Evolutionary conservation across 1,140 invertebrate species (phyloP).

Genomic region (Drosophila parvula): DNA sequence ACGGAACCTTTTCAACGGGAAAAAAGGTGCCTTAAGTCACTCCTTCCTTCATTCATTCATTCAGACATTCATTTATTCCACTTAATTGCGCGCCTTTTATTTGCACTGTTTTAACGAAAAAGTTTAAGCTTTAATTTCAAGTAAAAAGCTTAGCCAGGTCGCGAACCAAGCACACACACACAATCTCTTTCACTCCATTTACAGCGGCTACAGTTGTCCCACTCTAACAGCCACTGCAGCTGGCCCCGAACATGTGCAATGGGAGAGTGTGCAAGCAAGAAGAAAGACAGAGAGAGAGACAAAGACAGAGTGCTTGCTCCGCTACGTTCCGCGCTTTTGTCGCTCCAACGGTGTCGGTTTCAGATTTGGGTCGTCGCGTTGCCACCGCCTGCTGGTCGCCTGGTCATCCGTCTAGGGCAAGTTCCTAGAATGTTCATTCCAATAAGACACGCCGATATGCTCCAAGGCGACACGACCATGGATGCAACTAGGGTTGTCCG

Average conservation of each 20-base stretch:
- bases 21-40: not conserved
- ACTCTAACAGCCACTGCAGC: not conserved
- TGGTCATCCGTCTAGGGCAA: slow-evolving; percentile 79
- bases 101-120: not conserved
- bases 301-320: not conserved
- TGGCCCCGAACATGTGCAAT: not conserved
- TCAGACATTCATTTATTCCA: not conserved
- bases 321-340: slow-evolving; percentile 3
- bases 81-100: not conserved
- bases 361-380: slow-evolving; percentile 56
- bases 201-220: not conserved
- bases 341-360: not conserved
- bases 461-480: not conserved
- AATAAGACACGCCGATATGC: slow-evolving; percentile 48
- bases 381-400: slow-evolving; percentile 57
- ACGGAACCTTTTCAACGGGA: not conserved
- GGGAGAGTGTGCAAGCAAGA: not conserved
- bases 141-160: slow-evolving; percentile 42
- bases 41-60: not conserved
- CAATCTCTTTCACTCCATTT: not conserved
- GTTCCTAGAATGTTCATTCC: slow-evolving; percentile 84
- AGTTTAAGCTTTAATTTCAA: not conserved
- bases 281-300: slow-evolving; percentile 4
- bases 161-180: slow-evolving; percentile 26
- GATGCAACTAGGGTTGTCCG: slow-evolving; percentile 1